Conservation (phyloP, 2,888 invertebrate species). For the Cremastobaeus sp. region DNA sequence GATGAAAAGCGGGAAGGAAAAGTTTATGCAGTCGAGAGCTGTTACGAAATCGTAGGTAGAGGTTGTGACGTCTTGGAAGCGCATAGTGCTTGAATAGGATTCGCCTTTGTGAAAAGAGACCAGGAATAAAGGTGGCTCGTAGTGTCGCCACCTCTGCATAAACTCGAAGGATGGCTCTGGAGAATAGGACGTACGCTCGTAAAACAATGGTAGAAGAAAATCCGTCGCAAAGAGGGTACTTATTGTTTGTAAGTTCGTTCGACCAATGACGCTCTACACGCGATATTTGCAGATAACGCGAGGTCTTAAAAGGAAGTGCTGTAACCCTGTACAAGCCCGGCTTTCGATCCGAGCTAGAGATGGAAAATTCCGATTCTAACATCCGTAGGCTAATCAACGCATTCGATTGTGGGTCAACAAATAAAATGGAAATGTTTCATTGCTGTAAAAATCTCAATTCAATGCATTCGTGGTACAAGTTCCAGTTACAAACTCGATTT, state of each 20-base stretch:
- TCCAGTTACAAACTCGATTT: too few species aligned
- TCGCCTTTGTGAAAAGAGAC: constrained; percentile 56
- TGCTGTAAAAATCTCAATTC: too few species aligned
- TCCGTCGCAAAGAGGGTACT: constrained; percentile 57
- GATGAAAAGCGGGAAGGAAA: constrained; percentile 60
- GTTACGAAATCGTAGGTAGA: constrained; percentile 55
- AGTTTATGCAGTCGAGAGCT: constrained; percentile 56
- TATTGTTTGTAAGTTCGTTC: constrained; percentile 54
- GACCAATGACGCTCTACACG: constrained; percentile 36
- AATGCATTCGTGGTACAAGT: too few species aligned
- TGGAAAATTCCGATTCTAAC: too few species aligned
- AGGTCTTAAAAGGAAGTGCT: constrained; percentile 1
- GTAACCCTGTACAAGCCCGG: constrained; percentile 1
- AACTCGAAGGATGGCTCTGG: constrained; percentile 56
- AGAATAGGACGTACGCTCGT: constrained; percentile 52
- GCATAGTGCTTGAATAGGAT: constrained; percentile 53
- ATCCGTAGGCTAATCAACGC: too few species aligned
- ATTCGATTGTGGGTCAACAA: too few species aligned
- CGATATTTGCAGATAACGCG: constrained; percentile 29
- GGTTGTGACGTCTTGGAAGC: constrained; percentile 45
- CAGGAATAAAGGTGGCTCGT: constrained; percentile 55
- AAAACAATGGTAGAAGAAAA: constrained; percentile 55
- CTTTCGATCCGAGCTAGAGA: neutral
- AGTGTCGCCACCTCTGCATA: constrained; percentile 58
- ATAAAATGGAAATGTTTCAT: too few species aligned